Conservation (phyloP, 1,140 invertebrate species). For the Drosophila nannoptera region DNA sequence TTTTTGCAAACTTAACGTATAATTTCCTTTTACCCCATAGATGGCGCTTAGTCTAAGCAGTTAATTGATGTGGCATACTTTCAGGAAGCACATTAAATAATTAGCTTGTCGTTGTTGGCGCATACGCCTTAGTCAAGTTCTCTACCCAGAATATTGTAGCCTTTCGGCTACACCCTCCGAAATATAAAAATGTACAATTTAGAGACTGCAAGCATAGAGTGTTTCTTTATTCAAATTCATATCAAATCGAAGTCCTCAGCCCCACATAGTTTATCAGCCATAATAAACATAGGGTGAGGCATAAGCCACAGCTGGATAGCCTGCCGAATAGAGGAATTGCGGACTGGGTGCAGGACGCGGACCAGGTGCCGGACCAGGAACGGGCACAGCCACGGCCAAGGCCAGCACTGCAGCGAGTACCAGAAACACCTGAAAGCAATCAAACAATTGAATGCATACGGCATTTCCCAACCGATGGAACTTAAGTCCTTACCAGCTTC, state of each 20-base stretch:
- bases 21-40: no score
- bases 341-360: slow-evolving; percentile 60
- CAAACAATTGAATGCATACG: background rate
- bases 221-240: no score
- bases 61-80: no score
- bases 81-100: no score
- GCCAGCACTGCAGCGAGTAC: slow-evolving; percentile 62
- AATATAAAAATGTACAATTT: no score
- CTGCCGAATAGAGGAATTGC: slow-evolving; percentile 55
- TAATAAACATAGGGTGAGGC: slow-evolving; percentile 65
- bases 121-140: no score
- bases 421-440: slow-evolving; percentile 52
- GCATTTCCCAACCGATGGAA: background rate
- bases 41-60: no score
- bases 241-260: no score
- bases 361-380: slow-evolving; percentile 44
- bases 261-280: slow-evolving; percentile 31
- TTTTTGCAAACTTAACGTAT: background rate
- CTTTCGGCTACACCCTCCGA: no score
- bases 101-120: no score
- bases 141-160: no score
- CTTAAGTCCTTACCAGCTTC: slow-evolving; percentile 56
- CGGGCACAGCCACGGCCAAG: slow-evolving; percentile 47
- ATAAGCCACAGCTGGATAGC: slow-evolving; percentile 62
- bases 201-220: no score